Evolutionary conservation across 2,113 vertebrate genomes (phyloP), one percentile per base, ranked within the genome.

Genomic region (Notarius quadriscutis): DNA sequence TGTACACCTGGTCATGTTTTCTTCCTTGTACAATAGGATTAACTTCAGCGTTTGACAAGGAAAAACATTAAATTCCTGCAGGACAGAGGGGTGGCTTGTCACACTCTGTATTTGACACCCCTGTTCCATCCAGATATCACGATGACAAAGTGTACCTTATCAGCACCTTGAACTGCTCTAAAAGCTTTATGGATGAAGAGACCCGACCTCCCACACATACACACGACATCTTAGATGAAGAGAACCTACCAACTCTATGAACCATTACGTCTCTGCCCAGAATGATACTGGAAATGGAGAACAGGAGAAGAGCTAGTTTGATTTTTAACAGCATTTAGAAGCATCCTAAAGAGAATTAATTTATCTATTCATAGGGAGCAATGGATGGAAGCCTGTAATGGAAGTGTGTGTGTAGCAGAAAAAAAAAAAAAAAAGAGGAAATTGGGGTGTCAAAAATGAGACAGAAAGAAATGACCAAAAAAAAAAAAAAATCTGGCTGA

Each of bases 401-500:
- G 20, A 80, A 65, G 62, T 15, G 67, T 58, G 1, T 27, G 27
- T 22, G 25, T 30, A 53, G 7, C 10, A 14, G 4, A 84, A 14
- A 84, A 30, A 9, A 84, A 14, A 84, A 30, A 9, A 83, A 83
- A 27, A 67, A 2, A 48, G 6, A 5, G 34, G 30, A 72, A 83
- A 65, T n/a, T 30, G 55, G 10, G 9, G 48, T 14, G 65, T 84
- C 41, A 84, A 83, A 77, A 86, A n/a, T 22, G 15, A 53, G 17
- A n/a, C 22, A 25, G 25, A 72, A 55, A 41, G 41, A 74, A 72
- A 81, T 58, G 60, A 67, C 62, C 15, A 50, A 86, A 7, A 50
- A 86, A 7, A 79, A 58, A 53, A 80, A 22, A 8, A 63, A 60
- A 72, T 77, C 15, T 78, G 55, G 87, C 77, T 89, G 84, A 89